These are phyloP conservation scores for Papilio gigon DNA, from an alignment of 2,888 invertebrate species.

Conservation along the genomic window DNA sequence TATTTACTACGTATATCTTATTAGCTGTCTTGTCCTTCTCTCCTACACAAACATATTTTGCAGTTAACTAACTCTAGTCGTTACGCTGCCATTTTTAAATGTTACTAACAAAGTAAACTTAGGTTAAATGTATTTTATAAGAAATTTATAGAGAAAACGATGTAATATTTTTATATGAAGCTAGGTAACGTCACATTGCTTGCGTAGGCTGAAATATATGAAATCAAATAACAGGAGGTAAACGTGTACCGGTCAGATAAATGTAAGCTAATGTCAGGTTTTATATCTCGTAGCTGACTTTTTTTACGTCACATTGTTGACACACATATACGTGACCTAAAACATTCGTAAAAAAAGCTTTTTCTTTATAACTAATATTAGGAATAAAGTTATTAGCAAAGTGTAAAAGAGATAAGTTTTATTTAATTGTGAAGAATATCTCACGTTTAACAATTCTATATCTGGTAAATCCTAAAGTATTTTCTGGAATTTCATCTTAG, in stretches of 20 bases:
- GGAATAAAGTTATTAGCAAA: background rate
- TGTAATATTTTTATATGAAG: background rate
- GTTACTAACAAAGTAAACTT: too few species aligned
- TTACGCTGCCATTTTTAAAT: too few species aligned
- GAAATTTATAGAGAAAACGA: background rate
- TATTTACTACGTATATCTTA: too few species aligned
- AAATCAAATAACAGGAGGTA: constrained; percentile 31
- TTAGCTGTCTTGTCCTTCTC: background rate
- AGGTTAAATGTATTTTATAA: background rate
- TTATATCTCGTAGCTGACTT: background rate
- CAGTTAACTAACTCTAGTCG: too few species aligned
- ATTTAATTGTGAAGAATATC: too few species aligned
- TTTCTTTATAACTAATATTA: background rate
- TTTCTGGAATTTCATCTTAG: too few species aligned
- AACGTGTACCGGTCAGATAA: constrained; percentile 20
- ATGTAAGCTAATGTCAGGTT: constrained; percentile 26
- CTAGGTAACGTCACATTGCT: constrained; percentile 1
- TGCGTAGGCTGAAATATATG: constrained; percentile 18
- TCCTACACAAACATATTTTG: too few species aligned
- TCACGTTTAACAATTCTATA: too few species aligned
- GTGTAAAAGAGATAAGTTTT: too few species aligned
- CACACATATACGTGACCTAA: constrained; percentile 32
- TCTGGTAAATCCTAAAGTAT: too few species aligned
- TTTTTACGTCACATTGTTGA: constrained; percentile 6
- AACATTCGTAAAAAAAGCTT: background rate